Base-by-base conservation (phyloP, 1,140 invertebrate species). In the Archegozetes longisetosus region DNA sequence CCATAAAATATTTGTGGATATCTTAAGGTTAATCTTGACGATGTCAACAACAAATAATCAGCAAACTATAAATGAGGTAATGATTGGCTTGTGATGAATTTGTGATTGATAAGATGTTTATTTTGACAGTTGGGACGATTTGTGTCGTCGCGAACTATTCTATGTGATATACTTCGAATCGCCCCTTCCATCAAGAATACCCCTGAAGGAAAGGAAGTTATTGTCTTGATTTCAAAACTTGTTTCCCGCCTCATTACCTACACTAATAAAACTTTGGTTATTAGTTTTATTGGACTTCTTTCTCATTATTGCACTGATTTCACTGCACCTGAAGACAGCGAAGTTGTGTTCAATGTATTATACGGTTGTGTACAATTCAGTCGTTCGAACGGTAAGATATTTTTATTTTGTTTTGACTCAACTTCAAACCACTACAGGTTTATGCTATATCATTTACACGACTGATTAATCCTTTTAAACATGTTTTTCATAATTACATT, bases 401-500 rank as follows among this genome's bases (percentile, higher is more conserved):
- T n/a, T n/a, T n/a, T n/a, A 3, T 51, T 54, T 53, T 46, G 27
- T 59, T 51, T 28, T 26, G n/a, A 3, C 14, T 20, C 20, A 61
- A n/a, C 2, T 23, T 50, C 2, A 2, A 58, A 14, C 56, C 24
- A 57, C 6, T 13, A 27, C 4, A 40, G 40, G 26, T 56, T 48
- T 54, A 23, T 60, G 28, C 25, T 27, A 20, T 32, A 51, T 4
- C 50, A 13, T 27, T 27, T 22, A 29, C 20, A 4, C 53, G 58
- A 14, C 22, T 63, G n/a, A 55, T 63, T 55, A 25, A 62, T 13
- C 58, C 62, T n/a, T n/a, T n/a, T n/a, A n/a, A n/a, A n/a, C n/a
- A n/a, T n/a, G n/a, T n/a, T n/a, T n/a, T n/a, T n/a, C n/a, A n/a
- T n/a, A n/a, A n/a, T n/a, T n/a, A n/a, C n/a, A n/a, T n/a, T n/a